A percentile compares a stretch with the other conserved stretches of the same genome.
phyloP scores from a whole-genome alignment of 1,140 invertebrate genomes.

The Lysiphlebus fabarum region DNA sequence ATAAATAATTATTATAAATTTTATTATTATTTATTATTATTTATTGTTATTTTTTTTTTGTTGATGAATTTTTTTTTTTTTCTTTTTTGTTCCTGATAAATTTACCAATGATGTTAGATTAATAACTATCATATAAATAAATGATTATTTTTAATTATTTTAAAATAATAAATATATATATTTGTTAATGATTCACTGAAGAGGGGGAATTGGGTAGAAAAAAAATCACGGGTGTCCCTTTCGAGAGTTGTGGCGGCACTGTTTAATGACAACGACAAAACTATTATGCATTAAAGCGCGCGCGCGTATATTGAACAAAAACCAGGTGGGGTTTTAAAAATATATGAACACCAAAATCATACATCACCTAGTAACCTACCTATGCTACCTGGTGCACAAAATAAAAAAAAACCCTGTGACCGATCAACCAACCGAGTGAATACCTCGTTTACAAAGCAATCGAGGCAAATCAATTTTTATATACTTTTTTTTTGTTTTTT shows the following conservation, averaged over 20 bases:
- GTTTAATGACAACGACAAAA: constrained; percentile 36
- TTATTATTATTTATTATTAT: too few species aligned
- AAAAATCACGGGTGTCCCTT: constrained; percentile 50
- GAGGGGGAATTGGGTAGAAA: not conserved
- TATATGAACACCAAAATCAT: constrained; percentile 15
- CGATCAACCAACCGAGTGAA: not conserved
- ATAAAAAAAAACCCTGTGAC: not conserved
- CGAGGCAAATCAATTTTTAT: too few species aligned
- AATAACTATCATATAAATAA: too few species aligned
- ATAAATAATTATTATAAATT: too few species aligned
- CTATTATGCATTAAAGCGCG: constrained; percentile 41
- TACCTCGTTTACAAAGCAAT: too few species aligned
- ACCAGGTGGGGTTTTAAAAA: constrained; percentile 21
- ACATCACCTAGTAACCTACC: constrained; percentile 9
- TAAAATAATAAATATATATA: too few species aligned
- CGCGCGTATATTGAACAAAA: constrained; percentile 52
- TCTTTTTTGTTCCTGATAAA: too few species aligned
- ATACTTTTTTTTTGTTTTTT: too few species aligned
- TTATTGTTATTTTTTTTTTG: too few species aligned
- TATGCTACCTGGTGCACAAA: constrained; percentile 2
- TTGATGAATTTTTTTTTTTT: too few species aligned
- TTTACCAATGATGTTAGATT: too few species aligned
- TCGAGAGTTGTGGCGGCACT: constrained; percentile 53
- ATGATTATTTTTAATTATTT: too few species aligned
- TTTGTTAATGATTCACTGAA: not conserved